Base-by-base conservation (phyloP, 2,888 invertebrate species). In the Eudasyphora cyanicolor region DNA sequence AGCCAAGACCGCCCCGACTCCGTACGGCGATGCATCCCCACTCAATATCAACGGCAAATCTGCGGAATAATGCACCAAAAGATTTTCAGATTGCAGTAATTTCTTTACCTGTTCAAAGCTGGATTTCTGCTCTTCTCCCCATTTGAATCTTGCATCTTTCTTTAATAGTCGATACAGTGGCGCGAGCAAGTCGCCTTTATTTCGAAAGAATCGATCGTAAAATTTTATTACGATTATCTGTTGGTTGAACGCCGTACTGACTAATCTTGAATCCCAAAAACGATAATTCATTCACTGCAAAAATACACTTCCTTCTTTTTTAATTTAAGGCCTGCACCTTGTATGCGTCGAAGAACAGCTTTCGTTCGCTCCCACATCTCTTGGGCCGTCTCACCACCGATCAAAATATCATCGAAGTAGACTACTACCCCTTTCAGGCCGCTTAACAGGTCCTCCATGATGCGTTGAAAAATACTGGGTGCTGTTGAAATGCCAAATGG, bases 401-500 rank as follows among this genome's bases (percentile, higher is more conserved):
- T 67, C 35, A 84, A 17, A 17, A 84, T 82, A 49, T 84, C 79
- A 32, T 82, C 79, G 10, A 84, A 69, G n/a, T n/a, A n/a, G n/a
- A n/a, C n/a, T n/a, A n/a, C n/a, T n/a, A n/a, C n/a, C n/a, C 27
- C 35, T 10, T 35, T 82, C 79, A 10, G 75, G 57, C 0, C 27
- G 1, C 12, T n/a, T 62, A 75, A 64, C 10, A 83, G n/a, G 17
- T 69, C 42, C 54, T 84, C 81, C 84, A 84, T 81, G 14, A 73
- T 60, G 1, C 69, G 79, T 69, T 84, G 74, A 10, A 81, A 84
- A 51, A 80, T 80, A 62, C 79, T 80, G 21, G 80, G 71, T 10
- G 84, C 80, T 0, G 60, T 73, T 19, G 79, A 78, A 57, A 82
- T 60, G 12, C 81, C 81, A 19, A 76, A 82, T 19, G 84, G 73